Evolutionary conservation across 2,888 invertebrate species (phyloP).

Genomic region (Oeneis ivallda): DNA sequence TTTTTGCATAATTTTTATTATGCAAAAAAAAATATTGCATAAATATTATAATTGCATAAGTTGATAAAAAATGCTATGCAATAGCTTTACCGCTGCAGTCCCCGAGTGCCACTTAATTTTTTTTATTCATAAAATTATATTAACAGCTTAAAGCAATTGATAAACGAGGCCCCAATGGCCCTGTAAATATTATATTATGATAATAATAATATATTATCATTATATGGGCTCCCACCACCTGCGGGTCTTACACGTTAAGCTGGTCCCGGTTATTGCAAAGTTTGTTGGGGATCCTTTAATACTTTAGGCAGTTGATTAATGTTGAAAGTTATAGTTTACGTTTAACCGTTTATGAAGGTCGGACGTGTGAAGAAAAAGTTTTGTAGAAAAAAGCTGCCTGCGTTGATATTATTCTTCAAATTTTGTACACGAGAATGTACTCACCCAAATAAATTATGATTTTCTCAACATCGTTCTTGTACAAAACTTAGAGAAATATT

Average conservation of each 20-base stretch:
- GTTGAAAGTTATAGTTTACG: constrained; percentile 27
- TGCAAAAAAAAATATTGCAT: too few relatives aligned
- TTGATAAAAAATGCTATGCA: too few relatives aligned
- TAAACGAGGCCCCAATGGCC: constrained; percentile 12
- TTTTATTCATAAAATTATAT: background rate
- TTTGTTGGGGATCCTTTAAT: constrained; percentile 28
- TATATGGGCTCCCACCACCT: constrained; percentile 22
- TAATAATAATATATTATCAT: constrained; percentile 18
- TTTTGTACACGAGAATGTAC: background rate
- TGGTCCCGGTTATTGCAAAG: constrained; percentile 26
- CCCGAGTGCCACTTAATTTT: too few relatives aligned
- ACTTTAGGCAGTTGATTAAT: constrained; percentile 28
- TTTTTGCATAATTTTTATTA: too few relatives aligned
- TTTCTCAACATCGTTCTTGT: too few relatives aligned
- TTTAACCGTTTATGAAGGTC: constrained; percentile 25
- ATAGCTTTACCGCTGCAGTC: too few relatives aligned
- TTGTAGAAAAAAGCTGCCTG: constrained; percentile 3
- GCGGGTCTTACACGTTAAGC: constrained; percentile 28
- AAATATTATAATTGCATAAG: too few relatives aligned
- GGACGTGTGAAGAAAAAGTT: constrained; percentile 18
- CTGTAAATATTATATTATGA: constrained; percentile 4
- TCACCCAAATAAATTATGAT: too few relatives aligned
- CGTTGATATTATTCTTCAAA: constrained; percentile 7
- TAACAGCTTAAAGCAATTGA: constrained; percentile 7
- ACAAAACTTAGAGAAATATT: too few relatives aligned